Percentiles rank a stretch among this genome's conserved stretches.
These are phyloP conservation scores for Deroplatys truncata DNA, from an alignment of 2,888 invertebrate genomes.

Conservation along the genomic window DNA sequence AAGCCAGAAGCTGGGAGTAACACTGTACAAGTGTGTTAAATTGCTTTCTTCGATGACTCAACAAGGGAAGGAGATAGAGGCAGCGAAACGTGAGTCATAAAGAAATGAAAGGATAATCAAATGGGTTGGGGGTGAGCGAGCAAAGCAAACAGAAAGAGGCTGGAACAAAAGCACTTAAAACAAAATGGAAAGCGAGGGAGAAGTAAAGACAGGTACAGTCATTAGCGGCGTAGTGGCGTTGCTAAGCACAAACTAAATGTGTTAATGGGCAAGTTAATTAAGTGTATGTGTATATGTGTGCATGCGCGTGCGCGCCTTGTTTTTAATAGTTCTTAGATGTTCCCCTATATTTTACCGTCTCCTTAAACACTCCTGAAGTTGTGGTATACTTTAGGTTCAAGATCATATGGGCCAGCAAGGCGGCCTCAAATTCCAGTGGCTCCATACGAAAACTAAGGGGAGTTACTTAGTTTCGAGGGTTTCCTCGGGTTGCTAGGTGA, in stretches of 20 bases:
- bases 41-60: background rate
- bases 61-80: background rate
- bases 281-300: background rate
- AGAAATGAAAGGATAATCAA: background rate
- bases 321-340: background rate
- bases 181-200: background rate
- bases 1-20: background rate
- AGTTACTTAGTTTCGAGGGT: too few relatives aligned
- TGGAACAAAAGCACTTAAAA: background rate
- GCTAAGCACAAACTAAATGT: background rate
- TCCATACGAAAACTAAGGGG: too few relatives aligned
- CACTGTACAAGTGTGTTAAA: background rate
- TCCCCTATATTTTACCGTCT: background rate
- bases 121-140: background rate
- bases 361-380: background rate
- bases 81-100: background rate
- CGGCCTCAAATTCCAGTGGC: too few relatives aligned
- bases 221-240: background rate
- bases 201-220: background rate
- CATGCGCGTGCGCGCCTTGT: background rate
- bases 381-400: background rate
- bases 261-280: background rate
- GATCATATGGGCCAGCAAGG: too few relatives aligned
- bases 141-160: background rate
- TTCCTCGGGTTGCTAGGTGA: too few relatives aligned